Evolutionary conservation across 2,113 vertebrate species (phyloP).

Genomic region (Aleadryas rufinucha): DNA sequence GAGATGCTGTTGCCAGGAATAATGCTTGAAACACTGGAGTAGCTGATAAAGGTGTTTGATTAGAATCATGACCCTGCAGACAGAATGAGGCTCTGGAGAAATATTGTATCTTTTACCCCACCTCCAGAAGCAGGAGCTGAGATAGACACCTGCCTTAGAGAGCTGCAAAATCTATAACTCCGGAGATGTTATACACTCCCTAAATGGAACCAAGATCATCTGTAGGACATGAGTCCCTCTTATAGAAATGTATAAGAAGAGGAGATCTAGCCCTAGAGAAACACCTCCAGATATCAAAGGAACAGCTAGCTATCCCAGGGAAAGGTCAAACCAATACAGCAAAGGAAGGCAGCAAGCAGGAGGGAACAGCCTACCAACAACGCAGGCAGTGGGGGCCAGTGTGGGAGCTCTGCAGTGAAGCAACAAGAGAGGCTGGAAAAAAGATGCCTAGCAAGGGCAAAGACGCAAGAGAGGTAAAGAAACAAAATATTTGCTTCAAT

Average conservation of each 20-base stretch:
- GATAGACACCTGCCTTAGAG: not conserved
- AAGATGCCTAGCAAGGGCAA: constrained; percentile 11
- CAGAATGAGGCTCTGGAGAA: constrained; percentile 29
- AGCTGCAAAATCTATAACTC: constrained; percentile 1
- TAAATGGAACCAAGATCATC: constrained; percentile 45
- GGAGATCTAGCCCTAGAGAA: constrained; percentile 9
- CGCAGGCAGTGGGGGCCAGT: not conserved
- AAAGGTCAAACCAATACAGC: constrained; percentile 25
- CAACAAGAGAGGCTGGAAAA: not conserved
- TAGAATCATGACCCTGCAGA: constrained; percentile 37
- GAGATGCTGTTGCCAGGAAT: constrained; percentile 35
- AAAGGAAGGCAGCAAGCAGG: not conserved
- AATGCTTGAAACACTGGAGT: constrained; percentile 38
- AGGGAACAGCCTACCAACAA: not conserved
- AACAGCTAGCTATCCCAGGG: not conserved
- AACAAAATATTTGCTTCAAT: not conserved
- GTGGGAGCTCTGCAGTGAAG: not conserved
- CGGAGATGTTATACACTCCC: not conserved
- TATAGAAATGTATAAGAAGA: not conserved
- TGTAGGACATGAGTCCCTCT: constrained; percentile 27
- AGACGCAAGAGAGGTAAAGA: not conserved
- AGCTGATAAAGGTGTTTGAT: constrained; percentile 64
- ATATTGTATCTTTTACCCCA: not conserved
- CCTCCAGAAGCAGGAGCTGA: not conserved
- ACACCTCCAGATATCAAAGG: constrained; percentile 1